These are phyloP conservation scores for Lithodes maja DNA, from an alignment of 2,888 invertebrate species.

Conservation along the genomic window DNA sequence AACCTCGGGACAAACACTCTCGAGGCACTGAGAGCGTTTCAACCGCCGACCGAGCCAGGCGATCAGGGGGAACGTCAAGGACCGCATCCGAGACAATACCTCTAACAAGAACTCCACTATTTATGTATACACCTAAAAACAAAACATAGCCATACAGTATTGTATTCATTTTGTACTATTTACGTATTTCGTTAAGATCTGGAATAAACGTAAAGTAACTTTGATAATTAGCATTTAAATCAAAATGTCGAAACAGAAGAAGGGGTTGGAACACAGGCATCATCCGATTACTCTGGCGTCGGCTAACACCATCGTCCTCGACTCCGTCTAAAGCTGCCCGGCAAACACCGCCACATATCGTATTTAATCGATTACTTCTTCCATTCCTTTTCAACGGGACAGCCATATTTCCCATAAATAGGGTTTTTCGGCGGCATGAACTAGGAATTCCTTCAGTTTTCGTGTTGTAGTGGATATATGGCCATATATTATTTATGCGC, in stretches of 20 bases:
- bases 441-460: too few species aligned
- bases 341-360: conserved; percentile 49
- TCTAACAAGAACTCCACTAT: too few species aligned
- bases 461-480: too few species aligned
- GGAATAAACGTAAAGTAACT: too few species aligned
- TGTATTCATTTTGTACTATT: too few species aligned
- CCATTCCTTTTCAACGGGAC: background rate
- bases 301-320: conserved; percentile 57
- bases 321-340: conserved; percentile 48
- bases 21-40: conserved; percentile 44
- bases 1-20: conserved; percentile 56
- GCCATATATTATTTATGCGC: too few species aligned
- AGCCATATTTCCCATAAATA: background rate
- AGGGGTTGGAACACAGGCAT: conserved; percentile 40
- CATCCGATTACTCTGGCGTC: conserved; percentile 57
- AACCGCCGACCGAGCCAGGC: conserved; percentile 11
- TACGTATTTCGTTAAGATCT: too few species aligned
- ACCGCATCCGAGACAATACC: conserved; percentile 5
- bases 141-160: too few species aligned
- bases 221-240: too few species aligned
- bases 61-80: conserved; percentile 34
- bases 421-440: too few species aligned
- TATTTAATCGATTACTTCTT: conserved; percentile 55
- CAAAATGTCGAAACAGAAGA: too few species aligned
- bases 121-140: background rate